Conservation (phyloP, 2,888 invertebrate species). For the Synanthedon tipuliformis region DNA sequence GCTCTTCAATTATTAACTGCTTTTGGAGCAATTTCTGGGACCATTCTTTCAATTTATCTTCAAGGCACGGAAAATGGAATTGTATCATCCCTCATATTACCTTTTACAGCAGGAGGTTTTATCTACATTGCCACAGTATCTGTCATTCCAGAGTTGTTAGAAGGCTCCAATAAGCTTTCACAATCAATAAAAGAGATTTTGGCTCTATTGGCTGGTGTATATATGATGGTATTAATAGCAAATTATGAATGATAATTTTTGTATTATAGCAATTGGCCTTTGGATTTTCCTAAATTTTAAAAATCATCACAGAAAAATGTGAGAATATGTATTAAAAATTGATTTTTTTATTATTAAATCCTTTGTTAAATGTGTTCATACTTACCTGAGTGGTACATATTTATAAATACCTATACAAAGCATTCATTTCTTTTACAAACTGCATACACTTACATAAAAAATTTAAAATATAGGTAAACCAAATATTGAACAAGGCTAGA, state of each 20-base stretch:
- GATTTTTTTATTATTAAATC: neutral
- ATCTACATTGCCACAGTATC: conserved; percentile 99
- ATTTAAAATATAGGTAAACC: too few relatives aligned
- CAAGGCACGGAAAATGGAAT: conserved; percentile 78
- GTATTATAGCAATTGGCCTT: neutral
- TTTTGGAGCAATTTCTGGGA: conserved; percentile 93
- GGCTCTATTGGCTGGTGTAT: conserved; percentile 89
- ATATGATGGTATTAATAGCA: conserved; percentile 96
- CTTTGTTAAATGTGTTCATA: too few relatives aligned
- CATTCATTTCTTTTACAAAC: too few relatives aligned
- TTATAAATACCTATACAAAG: too few relatives aligned
- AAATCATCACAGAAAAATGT: neutral
- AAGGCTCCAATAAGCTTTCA: conserved; percentile 85
- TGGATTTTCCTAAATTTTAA: neutral
- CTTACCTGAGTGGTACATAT: too few relatives aligned
- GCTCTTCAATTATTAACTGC: conserved; percentile 93
- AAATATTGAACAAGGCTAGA: neutral
- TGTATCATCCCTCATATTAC: conserved; percentile 89
- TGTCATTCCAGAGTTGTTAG: conserved; percentile 96
- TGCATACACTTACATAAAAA: too few relatives aligned
- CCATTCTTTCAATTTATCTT: conserved; percentile 85
- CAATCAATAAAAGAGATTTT: conserved; percentile 93
- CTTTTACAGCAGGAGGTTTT: conserved; percentile 99
- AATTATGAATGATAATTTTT: conserved; percentile 56
- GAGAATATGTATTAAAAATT: neutral